Base-by-base conservation (phyloP, 2,113 vertebrate genomes). In the Petroica traversi region DNA sequence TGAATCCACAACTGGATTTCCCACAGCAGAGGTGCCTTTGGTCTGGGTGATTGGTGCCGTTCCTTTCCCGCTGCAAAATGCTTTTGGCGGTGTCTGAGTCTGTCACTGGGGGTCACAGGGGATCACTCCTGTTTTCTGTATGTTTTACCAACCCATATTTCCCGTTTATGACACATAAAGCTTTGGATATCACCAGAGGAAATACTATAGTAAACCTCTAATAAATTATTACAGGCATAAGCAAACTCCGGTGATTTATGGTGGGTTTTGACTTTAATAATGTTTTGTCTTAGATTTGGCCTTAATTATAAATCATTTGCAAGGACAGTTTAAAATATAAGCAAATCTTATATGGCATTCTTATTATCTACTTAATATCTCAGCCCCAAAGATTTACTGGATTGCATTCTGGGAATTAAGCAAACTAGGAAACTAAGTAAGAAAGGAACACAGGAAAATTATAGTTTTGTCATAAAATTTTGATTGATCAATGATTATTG, bases 401-500 rank as follows among this genome's bases (percentile, higher is more conserved):
- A 96, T 80, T 75, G 40, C 85, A 95, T 98, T 98, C 97, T 97
- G 97, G 97, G 97, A 98, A 98, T 97, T 97, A 97, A 97, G 96
- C 96, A 98, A 97, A 97, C 64, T 96, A 96, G 96, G 96, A 97
- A 97, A 98, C 93, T 97, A 96, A 97, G 97, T 95, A 94, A 93
- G 88, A 95, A 91, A 63, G 75, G 95, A 97, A 97, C 88, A 94
- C 36, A 59, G 93, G 81, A 91, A 97, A 98, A 97, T 97, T 97
- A 97, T 94, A 97, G 97, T 97, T 98, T 97, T 97, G 95, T 98
- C 97, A 97, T 97, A 97, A 97, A 97, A 96, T 51, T 76, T 85
- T 96, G 97, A 97, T 97, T 97, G 97, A 98, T 98, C 98, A 97
- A 98, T 95, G 97, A 97, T 98, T 97, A 98, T 98, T 98, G 95